Conservation (phyloP, 2,113 vertebrate species). For the Dasyurus viverrinus region DNA sequence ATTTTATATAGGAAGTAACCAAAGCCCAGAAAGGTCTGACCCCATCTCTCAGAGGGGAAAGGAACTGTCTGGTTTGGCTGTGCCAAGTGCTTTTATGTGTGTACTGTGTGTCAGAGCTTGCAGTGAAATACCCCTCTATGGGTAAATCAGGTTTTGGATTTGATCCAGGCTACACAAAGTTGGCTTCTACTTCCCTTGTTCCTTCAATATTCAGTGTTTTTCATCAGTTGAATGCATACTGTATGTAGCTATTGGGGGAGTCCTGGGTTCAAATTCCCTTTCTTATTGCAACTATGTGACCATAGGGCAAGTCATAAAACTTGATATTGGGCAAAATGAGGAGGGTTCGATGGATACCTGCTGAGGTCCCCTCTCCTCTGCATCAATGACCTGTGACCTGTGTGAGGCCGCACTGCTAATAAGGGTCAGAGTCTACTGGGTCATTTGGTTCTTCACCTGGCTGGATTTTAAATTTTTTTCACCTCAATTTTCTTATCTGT, state of each 20-base stretch:
- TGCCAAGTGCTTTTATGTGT: neutral
- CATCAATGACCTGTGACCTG: neutral
- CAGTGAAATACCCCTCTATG: neutral
- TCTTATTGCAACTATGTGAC: neutral
- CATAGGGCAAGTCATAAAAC: conserved; percentile 7
- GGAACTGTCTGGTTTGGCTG: neutral
- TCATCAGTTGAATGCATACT: neutral
- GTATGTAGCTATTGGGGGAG: neutral
- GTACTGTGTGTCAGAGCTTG: neutral
- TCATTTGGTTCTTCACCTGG: neutral
- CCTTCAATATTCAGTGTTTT: neutral
- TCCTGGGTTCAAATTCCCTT: neutral
- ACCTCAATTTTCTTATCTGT: conserved; percentile 13
- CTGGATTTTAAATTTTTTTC: neutral
- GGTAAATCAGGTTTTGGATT: neutral
- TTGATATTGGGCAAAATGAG: conserved; percentile 53
- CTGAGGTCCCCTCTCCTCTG: too few species aligned
- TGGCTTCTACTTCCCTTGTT: neutral
- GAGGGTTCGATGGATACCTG: neutral
- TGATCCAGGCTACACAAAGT: neutral
- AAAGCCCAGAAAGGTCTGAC: neutral
- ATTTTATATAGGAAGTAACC: neutral
- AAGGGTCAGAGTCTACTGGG: conserved; percentile 21
- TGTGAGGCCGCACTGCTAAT: conserved; percentile 21
- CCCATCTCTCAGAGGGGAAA: neutral